Percentiles rank a stretch among this genome's conserved stretches.
These are phyloP conservation scores for Tipula unca DNA, from an alignment of 2,888 invertebrate genomes.

Conservation along the genomic window DNA sequence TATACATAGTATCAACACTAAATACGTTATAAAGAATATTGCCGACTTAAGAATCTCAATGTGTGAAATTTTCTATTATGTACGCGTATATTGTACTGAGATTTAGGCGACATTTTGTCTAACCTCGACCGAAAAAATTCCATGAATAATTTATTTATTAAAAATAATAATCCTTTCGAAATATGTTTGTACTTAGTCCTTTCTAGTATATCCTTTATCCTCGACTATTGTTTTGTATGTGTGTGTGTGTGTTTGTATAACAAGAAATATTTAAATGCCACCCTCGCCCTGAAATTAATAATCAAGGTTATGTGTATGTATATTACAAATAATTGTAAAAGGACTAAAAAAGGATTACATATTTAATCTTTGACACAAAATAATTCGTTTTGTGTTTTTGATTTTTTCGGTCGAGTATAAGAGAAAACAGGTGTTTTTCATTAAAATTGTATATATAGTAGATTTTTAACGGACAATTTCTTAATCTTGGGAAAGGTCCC, in stretches of 20 bases:
- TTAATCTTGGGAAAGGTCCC: background rate
- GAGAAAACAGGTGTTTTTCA: background rate
- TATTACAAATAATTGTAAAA: background rate
- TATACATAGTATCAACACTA: background rate
- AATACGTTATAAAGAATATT: background rate
- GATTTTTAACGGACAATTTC: background rate
- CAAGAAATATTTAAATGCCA: background rate
- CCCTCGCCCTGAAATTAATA: background rate
- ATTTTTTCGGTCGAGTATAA: background rate
- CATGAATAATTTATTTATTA: background rate
- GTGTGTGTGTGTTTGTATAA: too few species aligned
- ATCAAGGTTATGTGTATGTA: background rate
- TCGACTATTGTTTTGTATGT: too few species aligned
- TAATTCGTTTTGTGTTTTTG: background rate
- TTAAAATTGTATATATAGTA: background rate
- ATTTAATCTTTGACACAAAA: conserved; percentile 8
- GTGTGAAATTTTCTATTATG: background rate
- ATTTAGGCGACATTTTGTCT: background rate
- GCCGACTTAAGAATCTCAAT: background rate
- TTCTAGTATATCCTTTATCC: background rate
- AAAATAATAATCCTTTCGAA: background rate
- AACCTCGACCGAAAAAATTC: background rate
- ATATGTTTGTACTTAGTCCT: background rate
- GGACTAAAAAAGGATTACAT: conserved; percentile 8
- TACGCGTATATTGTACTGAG: background rate